These are phyloP conservation scores for Microtus richardsoni DNA, from an alignment of 2,113 vertebrate species.

Conservation along the genomic window DNA sequence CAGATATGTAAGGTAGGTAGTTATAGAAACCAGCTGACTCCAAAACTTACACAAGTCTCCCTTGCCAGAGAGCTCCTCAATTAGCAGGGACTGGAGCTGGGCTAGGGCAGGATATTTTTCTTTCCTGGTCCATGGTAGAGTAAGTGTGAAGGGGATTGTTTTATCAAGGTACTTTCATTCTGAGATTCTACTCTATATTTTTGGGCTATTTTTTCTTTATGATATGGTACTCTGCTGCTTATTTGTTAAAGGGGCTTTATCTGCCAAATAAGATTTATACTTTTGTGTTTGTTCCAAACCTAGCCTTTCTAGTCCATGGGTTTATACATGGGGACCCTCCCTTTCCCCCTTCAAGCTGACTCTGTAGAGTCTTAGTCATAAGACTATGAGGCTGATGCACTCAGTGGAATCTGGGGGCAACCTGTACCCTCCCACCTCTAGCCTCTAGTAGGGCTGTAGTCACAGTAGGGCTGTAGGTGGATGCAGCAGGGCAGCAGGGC, in stretches of 20 bases:
- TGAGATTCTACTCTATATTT: background rate
- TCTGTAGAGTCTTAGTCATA: background rate
- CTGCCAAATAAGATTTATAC: constrained; percentile 4
- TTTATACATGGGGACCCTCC: background rate
- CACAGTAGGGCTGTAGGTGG: no score
- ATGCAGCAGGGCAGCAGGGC: no score
- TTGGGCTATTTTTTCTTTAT: background rate
- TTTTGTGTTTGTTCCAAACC: constrained; percentile 14
- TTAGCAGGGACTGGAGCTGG: background rate
- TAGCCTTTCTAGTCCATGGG: background rate
- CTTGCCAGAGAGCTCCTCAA: background rate
- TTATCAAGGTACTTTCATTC: background rate
- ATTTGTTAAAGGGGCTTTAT: background rate
- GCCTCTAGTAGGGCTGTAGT: background rate
- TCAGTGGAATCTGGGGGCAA: background rate
- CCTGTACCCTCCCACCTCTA: background rate
- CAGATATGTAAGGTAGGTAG: background rate
- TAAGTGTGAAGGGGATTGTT: background rate
- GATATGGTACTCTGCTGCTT: background rate
- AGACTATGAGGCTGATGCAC: background rate
- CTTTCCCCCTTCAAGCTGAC: background rate
- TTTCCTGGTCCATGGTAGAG: background rate
- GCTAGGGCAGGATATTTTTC: background rate
- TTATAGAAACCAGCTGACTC: background rate
- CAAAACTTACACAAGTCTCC: background rate